These are phyloP conservation scores for Alcedo quadribrachys DNA, from an alignment of 2,797 vertebrate species.

Conservation along the genomic window DNA sequence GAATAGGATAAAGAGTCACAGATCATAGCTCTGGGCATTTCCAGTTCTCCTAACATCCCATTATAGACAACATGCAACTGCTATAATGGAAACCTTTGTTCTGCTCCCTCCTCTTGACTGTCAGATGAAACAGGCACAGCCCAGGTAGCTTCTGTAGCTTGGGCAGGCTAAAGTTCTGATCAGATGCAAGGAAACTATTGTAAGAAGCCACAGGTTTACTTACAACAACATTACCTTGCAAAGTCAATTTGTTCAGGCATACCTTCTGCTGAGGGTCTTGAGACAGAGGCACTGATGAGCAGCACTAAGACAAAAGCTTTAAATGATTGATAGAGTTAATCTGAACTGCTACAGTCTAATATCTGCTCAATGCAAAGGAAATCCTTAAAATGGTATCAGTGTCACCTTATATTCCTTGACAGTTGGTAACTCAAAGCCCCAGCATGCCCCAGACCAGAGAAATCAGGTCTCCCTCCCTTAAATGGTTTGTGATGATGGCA, in stretches of 20 bases:
- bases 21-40: not conserved
- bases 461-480: not conserved
- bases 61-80: not conserved
- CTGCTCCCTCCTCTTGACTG: not conserved
- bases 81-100: not conserved
- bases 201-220: not conserved
- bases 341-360: slow-evolving; percentile 30
- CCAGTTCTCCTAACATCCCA: not conserved
- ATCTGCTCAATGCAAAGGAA: slow-evolving; percentile 46
- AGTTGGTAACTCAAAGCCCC: not conserved
- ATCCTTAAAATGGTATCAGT: slow-evolving; percentile 5
- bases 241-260: not conserved
- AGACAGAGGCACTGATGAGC: not conserved
- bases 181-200: not conserved
- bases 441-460: not conserved
- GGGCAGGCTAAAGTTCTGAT: not conserved
- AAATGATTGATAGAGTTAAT: not conserved
- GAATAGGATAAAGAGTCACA: not conserved
- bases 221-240: fast-evolving
- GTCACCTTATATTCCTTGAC: not conserved
- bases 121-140: not conserved
- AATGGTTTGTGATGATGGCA: not conserved
- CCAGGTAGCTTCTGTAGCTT: not conserved
- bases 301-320: not conserved
- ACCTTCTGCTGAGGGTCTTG: not conserved